Conservation (phyloP, 2,888 invertebrate species). For the Eucriotettix oculatus region DNA sequence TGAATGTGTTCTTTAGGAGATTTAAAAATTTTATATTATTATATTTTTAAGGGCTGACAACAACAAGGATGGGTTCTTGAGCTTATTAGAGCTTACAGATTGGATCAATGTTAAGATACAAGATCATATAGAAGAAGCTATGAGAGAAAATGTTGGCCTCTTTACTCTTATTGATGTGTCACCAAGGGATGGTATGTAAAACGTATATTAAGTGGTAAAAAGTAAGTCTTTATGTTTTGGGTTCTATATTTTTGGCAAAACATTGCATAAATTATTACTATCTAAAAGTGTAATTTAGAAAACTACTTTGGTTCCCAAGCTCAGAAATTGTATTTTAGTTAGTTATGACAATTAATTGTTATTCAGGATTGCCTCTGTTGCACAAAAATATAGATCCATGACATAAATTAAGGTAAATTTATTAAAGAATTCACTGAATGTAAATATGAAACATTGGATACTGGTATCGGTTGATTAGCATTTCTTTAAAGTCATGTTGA, state of each 20-base stretch:
- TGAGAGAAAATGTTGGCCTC: conserved; percentile 45
- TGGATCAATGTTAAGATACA: conserved; percentile 51
- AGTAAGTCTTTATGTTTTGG: neutral
- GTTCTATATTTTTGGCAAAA: neutral
- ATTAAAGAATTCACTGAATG: too few relatives aligned
- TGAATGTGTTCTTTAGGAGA: too few relatives aligned
- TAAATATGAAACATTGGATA: too few relatives aligned
- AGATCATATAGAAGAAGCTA: conserved; percentile 48
- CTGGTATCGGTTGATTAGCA: too few relatives aligned
- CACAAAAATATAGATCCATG: too few relatives aligned
- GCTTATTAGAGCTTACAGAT: conserved; percentile 41
- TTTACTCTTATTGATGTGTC: conserved; percentile 47
- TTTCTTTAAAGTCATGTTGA: too few relatives aligned
- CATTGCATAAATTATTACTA: neutral
- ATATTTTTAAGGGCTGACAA: conserved; percentile 35
- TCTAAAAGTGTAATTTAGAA: neutral
- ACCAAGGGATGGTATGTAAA: conserved; percentile 40
- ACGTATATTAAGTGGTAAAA: neutral
- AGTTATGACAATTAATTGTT: too few relatives aligned
- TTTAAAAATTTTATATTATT: too few relatives aligned
- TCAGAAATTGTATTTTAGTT: neutral
- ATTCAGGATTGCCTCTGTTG: too few relatives aligned
- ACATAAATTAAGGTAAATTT: too few relatives aligned
- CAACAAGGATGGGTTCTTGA: conserved; percentile 36
- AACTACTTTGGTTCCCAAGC: neutral